Evolutionary conservation across 2,797 vertebrate species (phyloP).

Genomic region (Helostoma temminkii): DNA sequence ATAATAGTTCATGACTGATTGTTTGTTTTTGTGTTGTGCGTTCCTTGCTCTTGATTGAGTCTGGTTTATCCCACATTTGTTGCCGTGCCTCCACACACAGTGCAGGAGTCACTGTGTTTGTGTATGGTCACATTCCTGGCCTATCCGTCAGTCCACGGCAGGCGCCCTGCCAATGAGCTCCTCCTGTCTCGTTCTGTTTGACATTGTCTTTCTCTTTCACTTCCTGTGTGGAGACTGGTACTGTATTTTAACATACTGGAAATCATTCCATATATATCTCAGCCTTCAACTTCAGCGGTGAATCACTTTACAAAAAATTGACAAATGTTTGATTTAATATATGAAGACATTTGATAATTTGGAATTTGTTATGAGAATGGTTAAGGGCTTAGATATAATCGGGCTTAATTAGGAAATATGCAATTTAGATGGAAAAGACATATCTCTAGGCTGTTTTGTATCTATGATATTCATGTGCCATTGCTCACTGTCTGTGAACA

Average conservation of each 20-base stretch:
- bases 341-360: background rate
- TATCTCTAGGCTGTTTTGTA: background rate
- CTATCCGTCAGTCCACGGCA: constrained; percentile 53
- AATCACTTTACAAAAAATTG: constrained; percentile 35
- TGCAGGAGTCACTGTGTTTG: constrained; percentile 62
- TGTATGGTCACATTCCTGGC: constrained; percentile 78
- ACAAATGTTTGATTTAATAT: background rate
- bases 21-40: constrained; percentile 47
- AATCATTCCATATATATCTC: constrained; percentile 44
- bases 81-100: constrained; percentile 38
- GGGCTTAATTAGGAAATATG: constrained; percentile 1
- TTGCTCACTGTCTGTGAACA: constrained; percentile 36
- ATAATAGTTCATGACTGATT: constrained; percentile 55
- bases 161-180: constrained; percentile 35
- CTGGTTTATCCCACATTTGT: constrained; percentile 42
- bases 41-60: constrained; percentile 59
- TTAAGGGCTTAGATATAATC: background rate
- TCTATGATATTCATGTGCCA: background rate
- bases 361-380: constrained; percentile 1
- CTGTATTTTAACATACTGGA: constrained; percentile 28
- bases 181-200: constrained; percentile 41
- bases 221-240: constrained; percentile 56
- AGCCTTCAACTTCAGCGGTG: constrained; percentile 23
- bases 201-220: constrained; percentile 54
- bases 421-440: background rate